phyloP scores from a whole-genome alignment of 2,888 invertebrate species.

The Zele albiditarsus region DNA sequence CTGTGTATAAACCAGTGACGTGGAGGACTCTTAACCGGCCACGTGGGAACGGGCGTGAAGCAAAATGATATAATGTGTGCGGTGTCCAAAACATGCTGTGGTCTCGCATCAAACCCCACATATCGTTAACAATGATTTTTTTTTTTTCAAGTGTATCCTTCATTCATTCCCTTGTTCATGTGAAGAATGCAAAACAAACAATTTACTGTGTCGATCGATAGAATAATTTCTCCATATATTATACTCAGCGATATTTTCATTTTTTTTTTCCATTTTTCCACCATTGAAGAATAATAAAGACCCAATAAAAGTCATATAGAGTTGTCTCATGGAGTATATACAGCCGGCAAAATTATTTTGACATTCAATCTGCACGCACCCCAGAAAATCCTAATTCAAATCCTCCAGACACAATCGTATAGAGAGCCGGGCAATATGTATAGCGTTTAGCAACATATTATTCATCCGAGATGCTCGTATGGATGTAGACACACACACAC shows the following conservation, averaged over 20 bases:
- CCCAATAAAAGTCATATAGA: background rate
- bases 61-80: constrained; percentile 50
- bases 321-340: background rate
- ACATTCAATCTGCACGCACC: constrained; percentile 40
- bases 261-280: background rate
- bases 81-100: constrained; percentile 69
- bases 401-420: constrained; percentile 66
- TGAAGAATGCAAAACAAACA: background rate
- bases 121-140: constrained; percentile 32
- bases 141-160: constrained; percentile 3
- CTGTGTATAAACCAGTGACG: constrained; percentile 27
- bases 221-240: background rate
- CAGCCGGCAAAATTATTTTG: constrained; percentile 44
- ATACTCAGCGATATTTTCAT: background rate
- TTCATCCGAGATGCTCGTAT: constrained; percentile 43
- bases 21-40: constrained; percentile 47
- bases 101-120: constrained; percentile 66
- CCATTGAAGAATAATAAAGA: background rate
- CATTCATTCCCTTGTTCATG: background rate
- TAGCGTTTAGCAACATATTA: constrained; percentile 67
- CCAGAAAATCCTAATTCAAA: constrained; percentile 62
- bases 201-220: background rate
- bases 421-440: constrained; percentile 71
- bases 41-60: constrained; percentile 39
- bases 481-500: constrained; percentile 42